These are phyloP conservation scores for Hippocampus kuda DNA, from an alignment of 2,797 vertebrate genomes.

Conservation along the genomic window DNA sequence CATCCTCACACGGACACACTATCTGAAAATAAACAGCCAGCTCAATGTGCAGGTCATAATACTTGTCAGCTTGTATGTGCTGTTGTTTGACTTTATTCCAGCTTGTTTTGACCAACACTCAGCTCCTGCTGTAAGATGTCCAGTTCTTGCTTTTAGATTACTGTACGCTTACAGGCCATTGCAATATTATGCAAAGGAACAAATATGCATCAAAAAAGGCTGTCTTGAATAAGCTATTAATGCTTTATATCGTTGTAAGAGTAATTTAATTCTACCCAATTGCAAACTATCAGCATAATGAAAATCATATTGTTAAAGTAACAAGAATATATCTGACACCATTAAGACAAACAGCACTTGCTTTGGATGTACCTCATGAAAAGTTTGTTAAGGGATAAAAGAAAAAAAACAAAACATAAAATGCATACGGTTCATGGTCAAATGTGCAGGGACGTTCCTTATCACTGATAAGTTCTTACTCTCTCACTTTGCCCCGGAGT, in stretches of 20 bases:
- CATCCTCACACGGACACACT: slow-evolving; percentile 30
- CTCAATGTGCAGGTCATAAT: slow-evolving; percentile 2
- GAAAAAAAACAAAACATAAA: not conserved
- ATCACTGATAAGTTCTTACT: not conserved
- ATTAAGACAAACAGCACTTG: too few species aligned
- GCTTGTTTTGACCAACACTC: not conserved
- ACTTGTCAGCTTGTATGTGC: not conserved
- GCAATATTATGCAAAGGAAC: not conserved
- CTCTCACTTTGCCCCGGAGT: not conserved
- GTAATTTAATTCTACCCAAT: not conserved
- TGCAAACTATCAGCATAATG: not conserved
- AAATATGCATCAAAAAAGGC: not conserved
- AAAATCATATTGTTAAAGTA: not conserved
- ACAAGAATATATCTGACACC: not conserved
- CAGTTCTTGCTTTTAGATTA: not conserved
- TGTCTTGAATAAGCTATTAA: too few species aligned
- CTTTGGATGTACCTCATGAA: not conserved
- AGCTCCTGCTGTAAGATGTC: not conserved
- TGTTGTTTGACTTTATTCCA: not conserved
- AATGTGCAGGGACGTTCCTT: not conserved
- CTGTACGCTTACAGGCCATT: not conserved
- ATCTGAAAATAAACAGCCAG: slow-evolving; percentile 38
- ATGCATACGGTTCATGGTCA: not conserved
- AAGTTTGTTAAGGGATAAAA: not conserved
- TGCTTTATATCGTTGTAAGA: not conserved